Evolutionary conservation across 2,797 vertebrate genomes (phyloP), one percentile per base, ranked within the genome.

Genomic region (Neomorphus geoffroyi): DNA sequence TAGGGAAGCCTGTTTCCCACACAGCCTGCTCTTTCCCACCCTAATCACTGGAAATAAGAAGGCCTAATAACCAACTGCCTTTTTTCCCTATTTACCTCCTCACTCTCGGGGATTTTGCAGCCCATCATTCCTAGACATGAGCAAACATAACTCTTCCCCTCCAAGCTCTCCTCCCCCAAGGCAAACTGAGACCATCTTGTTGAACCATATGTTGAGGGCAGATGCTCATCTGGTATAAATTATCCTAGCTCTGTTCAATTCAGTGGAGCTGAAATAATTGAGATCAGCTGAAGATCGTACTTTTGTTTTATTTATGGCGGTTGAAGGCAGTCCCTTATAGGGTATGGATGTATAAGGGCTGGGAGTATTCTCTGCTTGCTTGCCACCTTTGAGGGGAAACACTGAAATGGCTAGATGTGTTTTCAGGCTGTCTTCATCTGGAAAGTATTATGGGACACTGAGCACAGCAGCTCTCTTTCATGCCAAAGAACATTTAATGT

Each of bases 1-100:
- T 97, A 46, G 80, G 95, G 91, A 94, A 96, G 92, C 91, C 92
- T 97, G 94, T 97, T 98, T 98, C 98, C 97, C 98, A 98, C 97
- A 98, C 96, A 97, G 96, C 92, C 97, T 95, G 92, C 88, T 97
- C 96, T 95, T 98, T 98, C 97, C 97, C 97, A 97, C 94, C 93
- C 94, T 62, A 66, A 97, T 95, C 92, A 95, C 95, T 96, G 96
- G 97, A 97, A 97, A 96, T 88, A 93, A 92, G 69, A 80, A 77
- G 9, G 61, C 58, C 74, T 87, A 92, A 91, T 78, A 93, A 92
- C 79, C 8, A 69, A 96, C 95, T 53, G 82, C 72, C 82, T 95
- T 91, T 30, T 81, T 92, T 86, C 18, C 43, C 86, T 96, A 67
- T 88, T 97, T 93, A 96, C 95, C 92, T 96, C 94, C 77, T 91